These are phyloP conservation scores for Lysiphlebus fabarum DNA, from an alignment of 1,140 invertebrate genomes.

Conservation along the genomic window DNA sequence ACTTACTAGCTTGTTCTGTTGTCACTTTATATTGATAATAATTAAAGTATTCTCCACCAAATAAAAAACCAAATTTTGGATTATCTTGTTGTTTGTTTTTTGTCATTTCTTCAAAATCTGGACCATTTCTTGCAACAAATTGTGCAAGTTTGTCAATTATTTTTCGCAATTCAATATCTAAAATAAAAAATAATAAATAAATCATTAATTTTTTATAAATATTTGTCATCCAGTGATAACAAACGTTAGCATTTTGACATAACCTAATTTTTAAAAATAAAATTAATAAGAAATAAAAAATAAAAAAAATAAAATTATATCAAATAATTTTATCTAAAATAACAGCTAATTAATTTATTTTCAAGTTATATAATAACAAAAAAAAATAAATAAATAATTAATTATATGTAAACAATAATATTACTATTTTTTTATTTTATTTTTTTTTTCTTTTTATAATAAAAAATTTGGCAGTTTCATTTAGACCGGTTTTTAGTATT, in stretches of 20 bases:
- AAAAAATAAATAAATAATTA: slow-evolving; percentile 5
- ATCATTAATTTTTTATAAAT: neutral
- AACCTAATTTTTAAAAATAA: slow-evolving; percentile 4
- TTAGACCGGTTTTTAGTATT: slow-evolving; percentile 5
- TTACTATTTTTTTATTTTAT: neutral
- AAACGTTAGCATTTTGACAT: neutral
- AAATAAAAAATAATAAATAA: slow-evolving; percentile 27
- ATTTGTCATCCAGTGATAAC: neutral
- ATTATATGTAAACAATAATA: slow-evolving; percentile 9
- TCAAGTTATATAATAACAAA: slow-evolving; percentile 25
- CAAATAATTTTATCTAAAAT: neutral
- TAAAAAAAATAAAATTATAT: neutral
- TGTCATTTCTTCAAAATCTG: slow-evolving; percentile 97
- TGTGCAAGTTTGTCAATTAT: slow-evolving; percentile 98
- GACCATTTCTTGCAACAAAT: slow-evolving; percentile 97
- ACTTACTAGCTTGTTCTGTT: slow-evolving; percentile 83
- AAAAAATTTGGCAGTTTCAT: no score
- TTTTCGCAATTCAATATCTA: slow-evolving; percentile 88
- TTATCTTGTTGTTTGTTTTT: slow-evolving; percentile 98
- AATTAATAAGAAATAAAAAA: slow-evolving; percentile 10
- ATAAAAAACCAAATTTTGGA: slow-evolving; percentile 94
- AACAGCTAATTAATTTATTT: slow-evolving; percentile 18
- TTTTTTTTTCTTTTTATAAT: no score
- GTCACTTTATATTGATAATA: slow-evolving; percentile 97
- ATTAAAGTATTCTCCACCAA: slow-evolving; percentile 91